Conservation (phyloP, 2,797 vertebrate species). For the Coilia nasus region DNA sequence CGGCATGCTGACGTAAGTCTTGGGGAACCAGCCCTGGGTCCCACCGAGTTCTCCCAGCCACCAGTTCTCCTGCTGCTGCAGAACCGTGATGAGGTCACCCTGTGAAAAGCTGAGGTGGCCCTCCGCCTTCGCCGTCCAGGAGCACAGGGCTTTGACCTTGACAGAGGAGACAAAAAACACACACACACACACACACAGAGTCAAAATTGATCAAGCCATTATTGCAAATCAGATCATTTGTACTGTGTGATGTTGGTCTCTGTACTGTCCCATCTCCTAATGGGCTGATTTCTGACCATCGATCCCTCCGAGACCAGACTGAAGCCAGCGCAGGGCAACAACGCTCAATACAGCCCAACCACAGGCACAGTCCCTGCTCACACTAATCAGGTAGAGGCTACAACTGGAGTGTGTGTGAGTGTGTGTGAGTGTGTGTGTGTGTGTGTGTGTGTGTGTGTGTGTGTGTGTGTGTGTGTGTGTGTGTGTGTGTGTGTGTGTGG, state of each 20-base stretch:
- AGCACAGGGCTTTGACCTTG: conserved; percentile 90
- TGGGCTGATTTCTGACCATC: not conserved
- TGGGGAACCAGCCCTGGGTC: conserved; percentile 94
- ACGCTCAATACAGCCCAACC: not conserved
- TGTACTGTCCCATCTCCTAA: not conserved
- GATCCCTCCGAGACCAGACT: not conserved
- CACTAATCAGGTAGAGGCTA: not conserved
- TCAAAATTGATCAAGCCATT: not conserved
- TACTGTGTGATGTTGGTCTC: not conserved
- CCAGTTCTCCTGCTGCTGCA: conserved; percentile 98
- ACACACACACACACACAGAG: conserved; percentile 19
- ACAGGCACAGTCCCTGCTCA: not conserved
- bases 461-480: not conserved
- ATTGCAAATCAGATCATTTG: not conserved
- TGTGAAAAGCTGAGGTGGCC: conserved; percentile 97
- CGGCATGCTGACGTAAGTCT: conserved; percentile 87
- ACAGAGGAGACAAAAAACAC: conserved; percentile 72
- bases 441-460: conserved; percentile 12
- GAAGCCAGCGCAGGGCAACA: not conserved
- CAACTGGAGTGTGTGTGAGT: not conserved
- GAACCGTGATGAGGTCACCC: conserved; percentile 89
- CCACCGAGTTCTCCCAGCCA: conserved; percentile 91
- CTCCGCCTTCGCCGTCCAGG: conserved; percentile 95
- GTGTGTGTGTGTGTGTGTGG: not conserved
- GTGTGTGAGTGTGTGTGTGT: not conserved